Base-by-base conservation (phyloP, 1,140 invertebrate species). In the Brachionus calyciflorus region DNA sequence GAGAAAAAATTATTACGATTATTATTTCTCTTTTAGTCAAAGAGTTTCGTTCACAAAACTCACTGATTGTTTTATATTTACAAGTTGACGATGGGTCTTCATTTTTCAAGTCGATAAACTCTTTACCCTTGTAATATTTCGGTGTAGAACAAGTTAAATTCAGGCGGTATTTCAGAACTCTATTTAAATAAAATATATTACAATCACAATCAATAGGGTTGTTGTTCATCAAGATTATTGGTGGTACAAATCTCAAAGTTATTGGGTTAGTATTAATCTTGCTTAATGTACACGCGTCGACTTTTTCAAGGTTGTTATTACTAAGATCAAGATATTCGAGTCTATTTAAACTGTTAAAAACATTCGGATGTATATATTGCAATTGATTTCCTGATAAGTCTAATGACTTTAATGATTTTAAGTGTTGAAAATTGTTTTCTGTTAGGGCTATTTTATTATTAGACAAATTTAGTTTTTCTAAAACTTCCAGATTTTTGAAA, bases 161-260 rank as follows among this genome's bases (percentile, higher is more conserved):
- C 33, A 70, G 10, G 17, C 44, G 44, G 37, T 28, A 21, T 48
- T 46, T 46, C 37, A 70, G 24, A 26, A 49, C 21, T 17, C 65
- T 40, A 33, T 48, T 70, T 2, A 46, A 9, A 46, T 46, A 70
- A 51, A 70, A 70, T 3, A 48, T n/a, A 51, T 46, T 17, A 33
- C 65, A 70, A 70, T 70, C 65, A 19, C 65, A 70, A 10, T 48
- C 28, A n/a, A 70, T 26, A n/a, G 65, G 65, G 46, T 70, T 70
- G 9, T 70, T 40, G n/a, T 70, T 19, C 17, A 70, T 4, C 44
- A 46, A 21, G 12, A 70, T 48, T 14, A 28, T 3, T 28, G 65
- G 44, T 6, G 65, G 65, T 0, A 3, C 37, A 33, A 33, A 51
- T 17, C 21, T 17, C 3, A 28, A 17, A 19, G 65, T 19, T 30